Evolutionary conservation across 2,888 invertebrate genomes (phyloP).

Genomic region (Amphipyra berbera): DNA sequence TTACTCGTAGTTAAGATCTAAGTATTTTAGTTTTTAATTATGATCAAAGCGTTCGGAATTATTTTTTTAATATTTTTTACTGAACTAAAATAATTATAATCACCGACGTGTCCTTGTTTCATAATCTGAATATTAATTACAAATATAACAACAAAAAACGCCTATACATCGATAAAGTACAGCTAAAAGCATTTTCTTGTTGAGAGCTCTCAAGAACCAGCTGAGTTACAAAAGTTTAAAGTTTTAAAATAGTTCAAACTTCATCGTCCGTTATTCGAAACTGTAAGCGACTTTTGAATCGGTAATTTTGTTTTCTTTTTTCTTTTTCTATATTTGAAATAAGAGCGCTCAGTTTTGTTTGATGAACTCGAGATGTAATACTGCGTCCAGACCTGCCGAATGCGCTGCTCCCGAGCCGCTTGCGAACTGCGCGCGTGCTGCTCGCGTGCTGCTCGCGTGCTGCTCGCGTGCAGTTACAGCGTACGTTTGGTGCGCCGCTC

Average conservation of each 20-base stretch:
- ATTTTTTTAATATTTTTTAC: neutral
- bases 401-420: too few relatives aligned
- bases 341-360: neutral
- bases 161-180: conserved; percentile 11
- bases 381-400: too few relatives aligned
- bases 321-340: neutral
- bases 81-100: too few relatives aligned
- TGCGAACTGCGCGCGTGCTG: too few relatives aligned
- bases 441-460: too few relatives aligned
- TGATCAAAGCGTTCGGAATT: conserved; percentile 1
- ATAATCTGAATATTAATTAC: neutral
- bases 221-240: conserved; percentile 48
- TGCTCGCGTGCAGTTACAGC: too few relatives aligned
- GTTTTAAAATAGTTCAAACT: conserved; percentile 56
- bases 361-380: neutral
- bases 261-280: conserved; percentile 37
- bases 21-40: conserved; percentile 2
- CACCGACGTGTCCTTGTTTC: too few relatives aligned
- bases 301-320: neutral
- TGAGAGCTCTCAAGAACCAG: conserved; percentile 33
- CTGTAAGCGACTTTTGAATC: conserved; percentile 22
- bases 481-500: too few relatives aligned
- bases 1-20: neutral
- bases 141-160: neutral
- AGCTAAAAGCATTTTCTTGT: conserved; percentile 61